These are phyloP conservation scores for Leucoraja ocellata DNA, from an alignment of 2,797 vertebrate genomes.

Conservation along the genomic window DNA sequence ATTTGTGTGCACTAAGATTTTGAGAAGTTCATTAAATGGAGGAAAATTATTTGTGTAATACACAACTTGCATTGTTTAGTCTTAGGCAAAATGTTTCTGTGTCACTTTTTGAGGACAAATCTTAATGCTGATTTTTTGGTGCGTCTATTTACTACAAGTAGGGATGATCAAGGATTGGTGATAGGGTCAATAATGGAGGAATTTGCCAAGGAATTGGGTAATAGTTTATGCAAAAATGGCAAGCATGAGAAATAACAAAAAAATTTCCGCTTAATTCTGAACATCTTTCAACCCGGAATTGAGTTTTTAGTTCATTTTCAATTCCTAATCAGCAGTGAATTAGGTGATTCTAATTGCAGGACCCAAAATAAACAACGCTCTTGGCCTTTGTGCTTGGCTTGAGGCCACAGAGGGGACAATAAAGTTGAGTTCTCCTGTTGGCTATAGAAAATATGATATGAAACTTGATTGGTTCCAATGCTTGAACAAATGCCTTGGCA, in stretches of 20 bases:
- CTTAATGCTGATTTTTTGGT: background rate
- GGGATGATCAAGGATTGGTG: background rate
- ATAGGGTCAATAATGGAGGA: background rate
- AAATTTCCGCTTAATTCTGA: background rate
- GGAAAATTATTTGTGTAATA: background rate
- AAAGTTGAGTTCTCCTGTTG: background rate
- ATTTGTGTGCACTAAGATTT: background rate
- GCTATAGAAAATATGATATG: background rate
- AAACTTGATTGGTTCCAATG: background rate
- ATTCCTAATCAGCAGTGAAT: background rate
- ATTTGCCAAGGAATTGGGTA: background rate
- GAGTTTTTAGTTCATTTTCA: background rate
- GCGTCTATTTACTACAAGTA: background rate
- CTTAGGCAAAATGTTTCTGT: background rate
- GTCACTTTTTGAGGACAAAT: background rate
- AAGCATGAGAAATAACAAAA: background rate
- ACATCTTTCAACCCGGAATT: background rate
- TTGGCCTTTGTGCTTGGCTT: background rate
- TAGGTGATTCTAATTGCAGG: background rate
- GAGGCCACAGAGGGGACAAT: background rate
- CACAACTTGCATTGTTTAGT: background rate
- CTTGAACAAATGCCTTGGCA: background rate
- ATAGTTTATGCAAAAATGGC: background rate
- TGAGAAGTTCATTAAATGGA: background rate
- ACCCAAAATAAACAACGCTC: background rate